Evolutionary conservation across 2,113 vertebrate species (phyloP).

Genomic region (Hippocampus guttulatus): DNA sequence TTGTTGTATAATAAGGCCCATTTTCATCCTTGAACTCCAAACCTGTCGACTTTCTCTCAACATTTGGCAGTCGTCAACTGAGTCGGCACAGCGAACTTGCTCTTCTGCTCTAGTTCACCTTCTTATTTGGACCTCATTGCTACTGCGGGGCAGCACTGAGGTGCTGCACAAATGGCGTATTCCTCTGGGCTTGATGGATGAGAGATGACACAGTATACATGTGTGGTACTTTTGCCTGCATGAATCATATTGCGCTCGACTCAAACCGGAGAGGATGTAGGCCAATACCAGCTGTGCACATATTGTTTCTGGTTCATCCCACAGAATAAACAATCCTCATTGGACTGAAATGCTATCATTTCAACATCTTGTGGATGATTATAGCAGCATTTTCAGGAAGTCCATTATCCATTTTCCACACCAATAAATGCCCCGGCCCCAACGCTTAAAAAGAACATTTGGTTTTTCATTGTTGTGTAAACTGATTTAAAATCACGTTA

Average conservation of each 20-base stretch:
- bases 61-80: slow-evolving; percentile 29
- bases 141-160: slow-evolving; percentile 26
- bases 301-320: slow-evolving; percentile 9
- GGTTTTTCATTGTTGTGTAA: neutral
- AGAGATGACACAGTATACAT: slow-evolving; percentile 25
- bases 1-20: neutral
- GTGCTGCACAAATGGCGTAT: slow-evolving; percentile 28
- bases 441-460: neutral
- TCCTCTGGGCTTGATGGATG: slow-evolving; percentile 35
- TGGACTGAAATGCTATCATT: neutral
- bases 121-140: slow-evolving; percentile 23
- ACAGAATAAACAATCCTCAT: slow-evolving; percentile 8
- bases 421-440: neutral
- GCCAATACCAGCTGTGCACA: slow-evolving; percentile 23
- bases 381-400: neutral
- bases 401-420: neutral
- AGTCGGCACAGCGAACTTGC: slow-evolving; percentile 35
- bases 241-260: slow-evolving; percentile 17
- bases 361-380: neutral
- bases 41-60: neutral
- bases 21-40: neutral
- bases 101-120: slow-evolving; percentile 66
- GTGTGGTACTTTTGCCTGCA: neutral
- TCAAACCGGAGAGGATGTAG: slow-evolving; percentile 7
- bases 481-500: neutral